Base-by-base conservation (phyloP, 2,797 vertebrate species). In the Acipenser oxyrinchus region DNA sequence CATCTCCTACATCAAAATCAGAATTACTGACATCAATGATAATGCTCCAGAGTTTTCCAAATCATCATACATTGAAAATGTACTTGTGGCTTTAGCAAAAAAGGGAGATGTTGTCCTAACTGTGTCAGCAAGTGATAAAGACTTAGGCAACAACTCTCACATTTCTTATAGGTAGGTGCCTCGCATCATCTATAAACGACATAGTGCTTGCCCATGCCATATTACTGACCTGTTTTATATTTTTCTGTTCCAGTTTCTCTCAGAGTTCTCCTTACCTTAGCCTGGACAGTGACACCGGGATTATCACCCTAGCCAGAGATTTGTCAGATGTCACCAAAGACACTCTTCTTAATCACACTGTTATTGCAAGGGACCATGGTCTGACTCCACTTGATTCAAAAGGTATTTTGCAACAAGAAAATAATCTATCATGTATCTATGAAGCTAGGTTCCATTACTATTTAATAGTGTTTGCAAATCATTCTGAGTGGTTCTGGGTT, bases 1-100 rank as follows among this genome's bases (percentile, higher is more conserved):
- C 70, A 53, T 90, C 73, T 89, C 84, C 37, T 69, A 66, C 0
- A 5, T 90, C 74, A 82, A 51, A 48, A 71, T 93, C 67, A 78
- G 51, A 0, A 62, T 91, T 12, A 57, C 70, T 0, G 91, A 93
- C 49, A 37, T 87, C 66, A 92, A 91, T 1, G 91, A 92, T 70
- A 90, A 91, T 69, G 55, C 15, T 12, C 91, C 91, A 0, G 72
- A 66, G 72, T 92, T 92, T 71, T 85, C 76, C 1, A 68, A 76
- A 67, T 57, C 70, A 8, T 74, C 69, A 11, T 91, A 89, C 71
- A 73, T 72, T 0, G 74, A 69, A 71, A 82, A 52, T 0, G 0
- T 91, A 60, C 74, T 1, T 11, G 69, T 87, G 70, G 85, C 81
- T n/a, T 79, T 85, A 0, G 82, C 82, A 0, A 69, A 77, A 68